Base-by-base conservation (phyloP, 2,113 vertebrate genomes). In the Theristicus caerulescens region DNA sequence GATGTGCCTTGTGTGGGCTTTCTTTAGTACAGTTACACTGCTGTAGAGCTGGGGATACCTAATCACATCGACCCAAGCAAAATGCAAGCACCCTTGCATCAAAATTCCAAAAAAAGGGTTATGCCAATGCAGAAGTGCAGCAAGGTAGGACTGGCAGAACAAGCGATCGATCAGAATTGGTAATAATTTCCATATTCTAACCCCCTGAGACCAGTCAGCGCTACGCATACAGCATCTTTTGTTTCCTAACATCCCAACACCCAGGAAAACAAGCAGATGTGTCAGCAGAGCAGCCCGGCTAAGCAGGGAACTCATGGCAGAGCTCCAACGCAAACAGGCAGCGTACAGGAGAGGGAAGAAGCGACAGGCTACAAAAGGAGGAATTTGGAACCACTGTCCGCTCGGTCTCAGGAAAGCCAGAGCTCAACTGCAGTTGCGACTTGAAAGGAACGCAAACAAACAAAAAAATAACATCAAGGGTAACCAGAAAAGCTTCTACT, bases 141-240 rank as follows among this genome's bases (percentile, higher is more conserved):
- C 44, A 58, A 55, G 62, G 66, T 7, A 36, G 57, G 58, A 42
- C 0, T 9, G 52, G 54, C 26, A 61, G 74, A 55, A 38, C 21
- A 29, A 26, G 26, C 3, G 44, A 36, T 13, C 11, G 15, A 36
- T 42, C 40, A 13, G 12, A 42, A 42, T 42, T 42, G 40, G 40
- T 42, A 42, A 42, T 42, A 42, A 42, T 42, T 42, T 42, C 40
- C 40, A 6, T 6, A 27, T 10, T 19, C 57, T 13, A 40, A 42
- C 24, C 49, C 52, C 44, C n/a, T 0, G 1, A 29, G 58, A 65
- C 6, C 1, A 84, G 20, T 9, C 40, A 14, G 10, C 6, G 2
- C 20, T 7, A 10, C 1, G 8, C n/a, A 55, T 0, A 19, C 51
- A 90, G 73, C 65, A 90, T 13, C 61, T 58, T 62, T 25, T 78